A percentile compares a stretch with the other conserved stretches of the same genome.
Evolutionary conservation across 2,888 invertebrate species (phyloP).

Genomic region (Bellardia bayeri): DNA sequence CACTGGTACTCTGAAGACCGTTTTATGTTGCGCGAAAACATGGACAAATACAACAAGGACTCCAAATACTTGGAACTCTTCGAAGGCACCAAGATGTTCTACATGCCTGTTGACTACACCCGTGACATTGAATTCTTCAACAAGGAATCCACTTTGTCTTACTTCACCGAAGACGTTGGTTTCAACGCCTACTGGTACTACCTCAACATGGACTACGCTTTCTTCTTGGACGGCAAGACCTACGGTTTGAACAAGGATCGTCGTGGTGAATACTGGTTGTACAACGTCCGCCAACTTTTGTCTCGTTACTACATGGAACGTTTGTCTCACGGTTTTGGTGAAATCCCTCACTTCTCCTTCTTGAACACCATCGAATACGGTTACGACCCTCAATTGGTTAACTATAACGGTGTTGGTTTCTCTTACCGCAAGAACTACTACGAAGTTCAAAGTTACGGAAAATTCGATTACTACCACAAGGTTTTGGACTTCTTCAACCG

Average conservation of each 20-base stretch:
- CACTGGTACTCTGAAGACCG: constrained; percentile 71
- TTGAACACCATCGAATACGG: constrained; percentile 84
- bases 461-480: constrained; percentile 79
- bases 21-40: constrained; percentile 72
- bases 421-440: constrained; percentile 85
- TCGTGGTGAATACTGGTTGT: constrained; percentile 87
- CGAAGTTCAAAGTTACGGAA: constrained; percentile 74
- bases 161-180: constrained; percentile 89
- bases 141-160: constrained; percentile 86
- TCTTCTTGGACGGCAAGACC: constrained; percentile 86
- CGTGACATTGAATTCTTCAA: constrained; percentile 83
- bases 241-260: constrained; percentile 85
- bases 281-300: constrained; percentile 87
- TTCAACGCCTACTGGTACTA: constrained; percentile 88
- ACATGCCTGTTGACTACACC: constrained; percentile 85
- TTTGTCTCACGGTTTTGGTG: constrained; percentile 87
- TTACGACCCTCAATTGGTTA: constrained; percentile 86
- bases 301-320: constrained; percentile 89
- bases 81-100: constrained; percentile 75
- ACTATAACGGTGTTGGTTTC: constrained; percentile 86
- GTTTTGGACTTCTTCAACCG: constrained; percentile 80
- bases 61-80: constrained; percentile 67
- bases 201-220: constrained; percentile 86
- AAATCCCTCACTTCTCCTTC: constrained; percentile 86
- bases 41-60: constrained; percentile 59